Evolutionary conservation across 2,888 invertebrate species (phyloP).

Genomic region (Scelioninae gen. 1): DNA sequence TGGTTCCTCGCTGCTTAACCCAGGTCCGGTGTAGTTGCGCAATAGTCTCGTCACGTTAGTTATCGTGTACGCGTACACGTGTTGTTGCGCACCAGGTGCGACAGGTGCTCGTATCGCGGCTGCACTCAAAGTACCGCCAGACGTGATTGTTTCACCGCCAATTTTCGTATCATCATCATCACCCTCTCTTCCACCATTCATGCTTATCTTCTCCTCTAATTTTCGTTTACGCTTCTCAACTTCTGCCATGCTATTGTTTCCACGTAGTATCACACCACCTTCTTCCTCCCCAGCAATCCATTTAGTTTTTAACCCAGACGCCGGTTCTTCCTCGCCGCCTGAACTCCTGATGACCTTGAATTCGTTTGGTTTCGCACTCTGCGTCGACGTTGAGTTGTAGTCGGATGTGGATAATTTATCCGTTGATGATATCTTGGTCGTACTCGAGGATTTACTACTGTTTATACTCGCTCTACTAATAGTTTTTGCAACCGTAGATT

Average conservation of each 20-base stretch:
- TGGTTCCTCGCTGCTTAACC: constrained; percentile 77
- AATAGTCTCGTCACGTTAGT: constrained; percentile 82
- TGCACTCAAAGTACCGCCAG: constrained; percentile 51
- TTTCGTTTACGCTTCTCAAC: too few species aligned
- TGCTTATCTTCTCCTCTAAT: too few species aligned
- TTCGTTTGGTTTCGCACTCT: constrained; percentile 38
- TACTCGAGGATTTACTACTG: constrained; percentile 48
- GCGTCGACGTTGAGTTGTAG: too few species aligned
- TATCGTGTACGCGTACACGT: constrained; percentile 83
- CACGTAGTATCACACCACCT: too few species aligned
- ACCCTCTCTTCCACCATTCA: too few species aligned
- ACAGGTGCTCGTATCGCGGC: constrained; percentile 68
- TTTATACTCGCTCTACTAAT: constrained; percentile 50
- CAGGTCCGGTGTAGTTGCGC: constrained; percentile 82
- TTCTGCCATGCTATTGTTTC: too few species aligned
- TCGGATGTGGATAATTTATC: constrained; percentile 53
- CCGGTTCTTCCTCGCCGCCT: not conserved
- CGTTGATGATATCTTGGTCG: constrained; percentile 52
- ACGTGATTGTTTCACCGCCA: constrained; percentile 39
- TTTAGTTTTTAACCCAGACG: too few species aligned
- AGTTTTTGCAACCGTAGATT: constrained; percentile 35
- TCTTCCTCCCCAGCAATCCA: too few species aligned
- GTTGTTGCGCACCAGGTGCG: constrained; percentile 73
- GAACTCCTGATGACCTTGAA: too few species aligned
- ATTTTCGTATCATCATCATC: too few species aligned